Evolutionary conservation across 2,797 vertebrate species (phyloP), one percentile per base, ranked within the genome.

Genomic region (Danio aesculapii): DNA sequence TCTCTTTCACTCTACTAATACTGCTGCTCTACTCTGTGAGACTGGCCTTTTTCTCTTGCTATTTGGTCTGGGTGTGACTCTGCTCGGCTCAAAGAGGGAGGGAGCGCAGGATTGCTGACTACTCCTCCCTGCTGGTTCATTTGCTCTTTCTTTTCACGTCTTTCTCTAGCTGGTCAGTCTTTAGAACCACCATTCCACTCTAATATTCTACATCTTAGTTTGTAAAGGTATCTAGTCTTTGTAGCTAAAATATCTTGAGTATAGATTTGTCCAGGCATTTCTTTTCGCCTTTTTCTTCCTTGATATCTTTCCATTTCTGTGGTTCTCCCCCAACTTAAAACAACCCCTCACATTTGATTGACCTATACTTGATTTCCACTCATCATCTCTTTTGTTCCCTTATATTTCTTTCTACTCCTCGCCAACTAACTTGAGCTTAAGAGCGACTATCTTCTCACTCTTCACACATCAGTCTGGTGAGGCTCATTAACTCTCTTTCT

Each of bases 41-140:
- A 75, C 77, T 57, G 61, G 39, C 17, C 71, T 71, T 57, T 78
- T 49, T 79, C 68, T 44, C 81, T 85, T 70, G 78, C 43, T 61
- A 44, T 85, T 88, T 9, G 39, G 84, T 86, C 91, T 91, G 93
- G 94, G 93, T 93, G 93, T 95, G 93, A 91, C 91, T 89, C 88
- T 90, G 84, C 88, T 57, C 52, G 85, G 91, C 90, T 89, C 81
- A 89, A 87, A 92, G 91, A 92, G 92, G 92, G 92, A 91, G 91
- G 92, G 86, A 88, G 93, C 77, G 41, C 79, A 71, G 80, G 72
- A 85, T 84, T 82, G 87, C 88, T 87, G 81, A 74, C 86, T 90
- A 90, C 91, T 93, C 92, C 93, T 93, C 92, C 92, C 91, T 92
- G 83, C 88, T 85, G 63, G 74, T 81, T 84, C 77, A 61, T 55